Base-by-base conservation (phyloP, 2,113 vertebrate species). In the human (Homo sapiens) region DNA sequence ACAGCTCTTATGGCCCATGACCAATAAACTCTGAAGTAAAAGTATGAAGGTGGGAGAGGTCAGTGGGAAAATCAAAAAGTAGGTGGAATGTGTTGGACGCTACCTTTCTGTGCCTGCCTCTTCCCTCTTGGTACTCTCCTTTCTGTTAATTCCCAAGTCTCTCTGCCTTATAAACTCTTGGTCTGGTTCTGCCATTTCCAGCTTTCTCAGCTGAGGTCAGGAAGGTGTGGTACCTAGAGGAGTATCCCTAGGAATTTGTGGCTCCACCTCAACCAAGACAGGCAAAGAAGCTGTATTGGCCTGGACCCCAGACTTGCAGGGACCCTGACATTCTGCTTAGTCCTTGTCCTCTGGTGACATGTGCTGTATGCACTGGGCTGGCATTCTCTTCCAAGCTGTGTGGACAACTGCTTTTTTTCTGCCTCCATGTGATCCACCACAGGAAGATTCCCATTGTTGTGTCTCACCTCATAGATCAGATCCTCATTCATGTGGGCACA, bases 21-120 rank as follows among this genome's bases (percentile, higher is more conserved):
- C 52, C 43, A 68, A 57, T 88, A 55, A 78, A 68, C 94, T 94
- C 43, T 96, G 72, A 92, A 91, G 35, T 59, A 35, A 90, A 90
- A 89, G 45, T 80, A 43, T 12, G 22, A 40, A 52, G 12, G 20
- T 90, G 20, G 59, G 27, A 40, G n/a, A 22, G 8, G 43, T 72
- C 27, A 90, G 61, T 55, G 20, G 50, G 38, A 40, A 93, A 84
- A 45, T 50, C 40, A 92, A 92, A 87, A 90, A 82, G 10, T 43
- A 55, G 79, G 66, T 94, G 43, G 18, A 17, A 40, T 43, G 9
- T 64, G 25, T 45, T 87, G 55, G 10, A n/a, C 43, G 16, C n/a
- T 81, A 14, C 35, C 6, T 79, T 93, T 85, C 17, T 84, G 11
- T 35, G 7, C 10, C 13, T 17, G 0, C n/a, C 40, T 84, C 52